Base-by-base conservation (phyloP, 2,797 vertebrate species). In the Macropodus opercularis region DNA sequence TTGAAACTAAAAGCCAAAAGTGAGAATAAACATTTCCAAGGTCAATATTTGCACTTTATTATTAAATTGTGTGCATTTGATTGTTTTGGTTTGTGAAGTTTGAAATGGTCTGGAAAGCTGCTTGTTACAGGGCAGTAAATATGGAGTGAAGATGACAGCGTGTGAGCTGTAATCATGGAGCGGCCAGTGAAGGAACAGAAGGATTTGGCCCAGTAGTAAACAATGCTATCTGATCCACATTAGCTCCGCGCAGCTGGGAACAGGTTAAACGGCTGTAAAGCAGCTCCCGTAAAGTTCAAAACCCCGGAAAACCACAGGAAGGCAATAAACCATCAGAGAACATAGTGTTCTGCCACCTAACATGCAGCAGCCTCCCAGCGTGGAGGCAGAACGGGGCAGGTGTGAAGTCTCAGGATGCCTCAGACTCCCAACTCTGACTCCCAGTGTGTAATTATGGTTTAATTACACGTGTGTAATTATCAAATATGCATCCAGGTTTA, bases 261-360 rank as follows among this genome's bases (percentile, higher is more conserved):
- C 68, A 73, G 72, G 72, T 81, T 84, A 39, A 85, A 73, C 32
- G 35, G 64, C 75, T 76, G 62, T 83, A 81, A 86, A 81, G 49
- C 58, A 83, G 41, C 65, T 21, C 62, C 72, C 80, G 57, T 87
- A 79, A 87, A 83, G 77, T 85, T 79, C 87, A 85, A 72, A 80
- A 81, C 71, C 81, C 71, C 54, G 36, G 72, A 71, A 83, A 83
- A 88, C 83, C 63, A 31, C 85, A 82, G 83, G 74, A 84, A 75
- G 67, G 71, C 72, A 61, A 63, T 81, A 83, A 89, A 89, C 68
- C 69, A 54, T 57, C 63, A 57, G 70, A 83, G 82, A 80, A 89
- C 86, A 85, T 3, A 5, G 2, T 81, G 85, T 87, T 83, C 75
- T 60, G 39, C 59, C 49, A 29, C 69, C 41, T 75, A 26, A 41